Evolutionary conservation across 2,888 invertebrate genomes (phyloP).

Genomic region (Andricus quercusramuli): DNA sequence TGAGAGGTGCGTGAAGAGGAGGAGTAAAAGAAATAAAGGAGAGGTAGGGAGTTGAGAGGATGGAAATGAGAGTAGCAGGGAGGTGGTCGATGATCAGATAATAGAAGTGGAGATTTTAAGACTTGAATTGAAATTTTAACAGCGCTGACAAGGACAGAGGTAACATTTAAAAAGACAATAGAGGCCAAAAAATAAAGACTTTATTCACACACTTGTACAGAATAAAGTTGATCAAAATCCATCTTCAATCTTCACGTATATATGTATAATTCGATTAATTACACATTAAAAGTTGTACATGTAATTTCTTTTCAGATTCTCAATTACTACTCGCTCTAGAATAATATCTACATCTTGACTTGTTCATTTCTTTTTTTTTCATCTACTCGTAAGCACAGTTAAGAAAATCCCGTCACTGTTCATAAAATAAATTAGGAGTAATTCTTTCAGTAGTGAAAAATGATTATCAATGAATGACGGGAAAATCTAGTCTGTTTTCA

Average conservation of each 20-base stretch:
- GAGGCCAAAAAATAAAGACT: constrained; percentile 74
- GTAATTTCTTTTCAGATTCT: constrained; percentile 58
- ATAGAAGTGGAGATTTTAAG: background rate
- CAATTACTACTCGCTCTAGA: constrained; percentile 63
- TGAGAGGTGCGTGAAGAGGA: too few relatives aligned
- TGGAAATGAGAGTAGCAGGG: too few relatives aligned
- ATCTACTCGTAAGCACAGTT: constrained; percentile 35
- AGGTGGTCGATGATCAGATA: too few relatives aligned
- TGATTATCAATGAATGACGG: background rate
- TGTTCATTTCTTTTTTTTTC: constrained; percentile 41
- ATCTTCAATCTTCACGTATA: constrained; percentile 49
- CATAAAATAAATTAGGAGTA: background rate
- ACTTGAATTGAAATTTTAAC: background rate
- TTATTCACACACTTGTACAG: constrained; percentile 74
- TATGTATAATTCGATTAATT: constrained; percentile 42
- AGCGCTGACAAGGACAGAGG: background rate
- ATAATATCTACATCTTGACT: constrained; percentile 62
- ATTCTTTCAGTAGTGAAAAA: background rate
- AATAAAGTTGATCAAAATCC: constrained; percentile 72
- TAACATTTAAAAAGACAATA: constrained; percentile 69
- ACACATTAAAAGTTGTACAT: constrained; percentile 57
- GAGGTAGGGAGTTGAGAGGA: too few relatives aligned
- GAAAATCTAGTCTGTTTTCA: constrained; percentile 14
- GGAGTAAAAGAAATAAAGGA: too few relatives aligned
- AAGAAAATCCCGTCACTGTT: background rate